phyloP scores from a whole-genome alignment of 2,888 invertebrate species.

The Rhopalosiphum nymphaeae region DNA sequence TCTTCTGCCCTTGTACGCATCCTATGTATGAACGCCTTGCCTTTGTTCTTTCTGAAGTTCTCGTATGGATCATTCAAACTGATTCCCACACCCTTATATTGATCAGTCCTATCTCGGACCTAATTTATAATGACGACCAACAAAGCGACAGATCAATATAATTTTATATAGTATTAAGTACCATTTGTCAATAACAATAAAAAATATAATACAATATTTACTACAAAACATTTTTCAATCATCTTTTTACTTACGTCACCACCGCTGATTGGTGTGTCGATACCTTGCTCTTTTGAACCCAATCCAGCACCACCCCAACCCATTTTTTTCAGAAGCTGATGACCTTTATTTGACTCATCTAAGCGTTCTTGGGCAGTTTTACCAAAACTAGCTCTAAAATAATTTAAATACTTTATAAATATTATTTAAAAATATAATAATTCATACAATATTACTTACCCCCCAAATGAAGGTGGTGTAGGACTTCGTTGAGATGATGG shows the following conservation, averaged over 20 bases:
- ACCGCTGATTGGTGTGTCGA: constrained; percentile 92
- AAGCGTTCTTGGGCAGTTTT: constrained; percentile 76
- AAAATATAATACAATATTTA: constrained; percentile 43
- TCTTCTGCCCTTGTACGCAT: constrained; percentile 89
- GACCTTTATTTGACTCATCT: constrained; percentile 94
- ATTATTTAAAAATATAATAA: constrained; percentile 32
- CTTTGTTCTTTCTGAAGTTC: constrained; percentile 96
- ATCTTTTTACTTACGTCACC: constrained; percentile 77
- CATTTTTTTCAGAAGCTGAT: constrained; percentile 97
- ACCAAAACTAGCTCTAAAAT: constrained; percentile 70
- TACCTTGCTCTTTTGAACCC: constrained; percentile 95
- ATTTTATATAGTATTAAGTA: constrained; percentile 37
- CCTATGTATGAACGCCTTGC: constrained; percentile 92
- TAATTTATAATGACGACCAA: constrained; percentile 67
- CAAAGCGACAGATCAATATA: constrained; percentile 66
- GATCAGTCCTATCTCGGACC: constrained; percentile 87
- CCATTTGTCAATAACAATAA: constrained; percentile 54
- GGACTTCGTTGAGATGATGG: constrained; percentile 72
- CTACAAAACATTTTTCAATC: constrained; percentile 46
- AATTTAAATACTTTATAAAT: constrained; percentile 33
- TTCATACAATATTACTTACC: constrained; percentile 73
- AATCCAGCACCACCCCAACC: constrained; percentile 97
- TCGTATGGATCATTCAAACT: constrained; percentile 96
- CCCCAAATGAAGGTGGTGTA: constrained; percentile 80
- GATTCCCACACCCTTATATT: constrained; percentile 95